Conservation (phyloP, 2,888 invertebrate genomes). For the Xestoiulus laeticollis region DNA sequence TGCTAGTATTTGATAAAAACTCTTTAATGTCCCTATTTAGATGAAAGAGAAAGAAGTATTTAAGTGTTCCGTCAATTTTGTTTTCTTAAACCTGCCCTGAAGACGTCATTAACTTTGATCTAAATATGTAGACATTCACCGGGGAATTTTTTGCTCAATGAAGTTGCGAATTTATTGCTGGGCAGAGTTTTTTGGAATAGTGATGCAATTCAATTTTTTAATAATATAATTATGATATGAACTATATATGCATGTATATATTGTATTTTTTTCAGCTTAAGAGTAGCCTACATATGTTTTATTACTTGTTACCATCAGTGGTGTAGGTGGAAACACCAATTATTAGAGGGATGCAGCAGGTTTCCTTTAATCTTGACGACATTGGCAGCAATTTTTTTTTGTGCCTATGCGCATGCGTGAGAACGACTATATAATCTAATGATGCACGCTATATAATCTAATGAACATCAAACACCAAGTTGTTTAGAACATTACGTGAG, state of each 20-base stretch:
- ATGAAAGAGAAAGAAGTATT: no score
- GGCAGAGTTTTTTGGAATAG: not conserved
- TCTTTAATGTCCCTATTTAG: not conserved
- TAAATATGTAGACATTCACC: not conserved
- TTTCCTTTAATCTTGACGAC: no score
- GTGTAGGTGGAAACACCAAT: no score
- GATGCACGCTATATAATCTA: not conserved
- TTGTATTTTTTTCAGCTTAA: no score
- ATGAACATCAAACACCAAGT: not conserved
- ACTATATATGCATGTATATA: no score
- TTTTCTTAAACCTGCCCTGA: not conserved
- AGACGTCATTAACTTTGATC: not conserved
- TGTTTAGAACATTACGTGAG: not conserved
- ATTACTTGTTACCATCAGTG: no score
- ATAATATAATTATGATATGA: not conserved
- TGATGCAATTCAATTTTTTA: not conserved
- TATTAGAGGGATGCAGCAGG: no score
- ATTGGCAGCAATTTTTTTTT: no score
- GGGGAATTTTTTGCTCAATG: not conserved
- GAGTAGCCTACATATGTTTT: no score
- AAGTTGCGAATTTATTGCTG: not conserved
- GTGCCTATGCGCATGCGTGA: no score
- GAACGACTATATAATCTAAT: no score
- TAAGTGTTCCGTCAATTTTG: no score
- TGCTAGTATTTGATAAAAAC: not conserved